These are phyloP conservation scores for Luehdorfia chinensis DNA, from an alignment of 1,140 invertebrate species.

Conservation along the genomic window DNA sequence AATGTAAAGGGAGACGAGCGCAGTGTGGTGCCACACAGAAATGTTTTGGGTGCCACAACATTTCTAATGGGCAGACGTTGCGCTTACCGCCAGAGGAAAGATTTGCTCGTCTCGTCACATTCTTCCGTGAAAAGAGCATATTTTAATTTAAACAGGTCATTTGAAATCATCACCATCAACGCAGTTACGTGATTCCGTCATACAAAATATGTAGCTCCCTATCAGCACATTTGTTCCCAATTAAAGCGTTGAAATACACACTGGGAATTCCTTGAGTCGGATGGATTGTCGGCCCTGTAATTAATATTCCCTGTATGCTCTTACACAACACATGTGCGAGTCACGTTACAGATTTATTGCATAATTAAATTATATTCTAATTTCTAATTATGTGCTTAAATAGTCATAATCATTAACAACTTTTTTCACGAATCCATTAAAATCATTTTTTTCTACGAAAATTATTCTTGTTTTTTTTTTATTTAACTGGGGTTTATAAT, in stretches of 20 bases:
- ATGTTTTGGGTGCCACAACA: no score
- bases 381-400: conserved; percentile 33
- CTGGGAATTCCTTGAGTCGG: conserved; percentile 51
- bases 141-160: no score
- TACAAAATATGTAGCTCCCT: conserved; percentile 18
- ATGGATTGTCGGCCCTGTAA: conserved; percentile 53
- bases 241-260: conserved; percentile 62
- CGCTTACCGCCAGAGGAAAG: no score
- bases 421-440: no score
- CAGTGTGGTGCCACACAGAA: no score
- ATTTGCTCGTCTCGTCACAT: no score
- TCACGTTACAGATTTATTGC: conserved; percentile 57
- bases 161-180: conserved; percentile 14
- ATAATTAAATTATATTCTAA: conserved; percentile 35
- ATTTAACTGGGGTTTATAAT: no score
- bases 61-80: no score
- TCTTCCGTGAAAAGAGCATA: no score
- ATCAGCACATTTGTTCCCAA: conserved; percentile 67
- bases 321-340: conserved; percentile 50
- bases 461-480: no score
- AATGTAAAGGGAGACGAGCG: no score
- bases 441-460: no score
- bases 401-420: conserved; percentile 17
- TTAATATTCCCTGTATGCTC: conserved; percentile 56
- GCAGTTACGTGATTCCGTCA: conserved; percentile 4